These are phyloP conservation scores for Erythrolamprus reginae DNA, from an alignment of 2,113 vertebrate species.

Conservation along the genomic window DNA sequence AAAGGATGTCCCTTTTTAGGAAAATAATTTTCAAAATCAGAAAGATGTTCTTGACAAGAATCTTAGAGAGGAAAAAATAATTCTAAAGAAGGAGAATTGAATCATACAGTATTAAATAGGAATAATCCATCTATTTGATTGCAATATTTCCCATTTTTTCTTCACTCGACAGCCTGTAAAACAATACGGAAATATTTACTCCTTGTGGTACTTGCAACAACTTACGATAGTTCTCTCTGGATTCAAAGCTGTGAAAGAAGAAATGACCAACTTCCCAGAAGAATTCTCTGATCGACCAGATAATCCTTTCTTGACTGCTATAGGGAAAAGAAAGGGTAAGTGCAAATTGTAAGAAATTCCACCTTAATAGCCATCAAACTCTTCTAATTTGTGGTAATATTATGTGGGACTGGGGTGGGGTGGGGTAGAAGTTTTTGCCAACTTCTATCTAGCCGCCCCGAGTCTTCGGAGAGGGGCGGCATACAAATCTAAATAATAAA, in stretches of 20 bases:
- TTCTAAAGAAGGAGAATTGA: too few species aligned
- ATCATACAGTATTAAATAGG: too few species aligned
- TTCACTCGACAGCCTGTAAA: not conserved
- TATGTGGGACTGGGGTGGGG: too few species aligned
- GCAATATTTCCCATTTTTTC: not conserved
- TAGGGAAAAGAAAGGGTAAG: not conserved
- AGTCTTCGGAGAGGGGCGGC: too few species aligned
- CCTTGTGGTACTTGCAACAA: not conserved
- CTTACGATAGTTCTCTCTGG: not conserved
- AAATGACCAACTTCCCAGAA: not conserved
- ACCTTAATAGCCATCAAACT: too few species aligned
- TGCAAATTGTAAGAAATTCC: not conserved
- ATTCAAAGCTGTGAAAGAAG: constrained; percentile 1
- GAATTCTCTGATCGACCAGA: not conserved
- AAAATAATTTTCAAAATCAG: too few species aligned
- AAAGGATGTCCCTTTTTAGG: too few species aligned
- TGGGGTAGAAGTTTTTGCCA: too few species aligned
- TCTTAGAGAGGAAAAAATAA: not conserved
- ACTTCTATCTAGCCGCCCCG: too few species aligned
- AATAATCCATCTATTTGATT: not conserved
- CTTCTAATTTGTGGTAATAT: too few species aligned
- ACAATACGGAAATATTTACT: not conserved
- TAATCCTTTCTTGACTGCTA: not conserved
- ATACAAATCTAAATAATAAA: too few species aligned
- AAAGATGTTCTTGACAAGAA: not conserved